These are phyloP conservation scores for Podarcis cretensis DNA, from an alignment of 2,113 vertebrate species.

Conservation along the genomic window DNA sequence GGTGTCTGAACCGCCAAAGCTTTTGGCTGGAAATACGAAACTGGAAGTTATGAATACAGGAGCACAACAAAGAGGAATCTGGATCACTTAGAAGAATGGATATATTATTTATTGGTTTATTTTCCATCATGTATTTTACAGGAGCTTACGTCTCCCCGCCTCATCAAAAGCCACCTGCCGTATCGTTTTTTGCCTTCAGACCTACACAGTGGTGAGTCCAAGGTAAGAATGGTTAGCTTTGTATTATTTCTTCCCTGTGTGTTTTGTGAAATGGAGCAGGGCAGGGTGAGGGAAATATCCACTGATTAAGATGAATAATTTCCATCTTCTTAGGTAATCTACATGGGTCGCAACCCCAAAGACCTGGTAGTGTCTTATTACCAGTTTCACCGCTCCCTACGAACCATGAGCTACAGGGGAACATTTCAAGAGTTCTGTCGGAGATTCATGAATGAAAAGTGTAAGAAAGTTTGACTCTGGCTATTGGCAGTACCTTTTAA, in stretches of 20 bases:
- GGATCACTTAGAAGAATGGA: not conserved
- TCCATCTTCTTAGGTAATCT: constrained; percentile 86
- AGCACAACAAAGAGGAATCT: not conserved
- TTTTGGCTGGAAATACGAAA: not conserved
- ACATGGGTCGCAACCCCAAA: constrained; percentile 99
- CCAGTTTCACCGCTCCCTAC: constrained; percentile 96
- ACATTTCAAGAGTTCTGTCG: constrained; percentile 98
- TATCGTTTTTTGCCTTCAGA: constrained; percentile 94
- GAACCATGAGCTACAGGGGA: constrained; percentile 99
- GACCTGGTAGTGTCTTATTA: constrained; percentile 98
- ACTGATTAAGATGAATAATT: not conserved
- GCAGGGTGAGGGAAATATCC: not conserved
- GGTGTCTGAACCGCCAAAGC: not conserved
- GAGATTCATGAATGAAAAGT: constrained; percentile 96
- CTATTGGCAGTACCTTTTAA: constrained; percentile 24
- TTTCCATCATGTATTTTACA: constrained; percentile 61
- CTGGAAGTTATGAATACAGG: not conserved
- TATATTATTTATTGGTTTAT: not conserved
- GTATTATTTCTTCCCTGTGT: not conserved
- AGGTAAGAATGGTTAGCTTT: constrained; percentile 77
- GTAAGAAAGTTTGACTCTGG: constrained; percentile 78
- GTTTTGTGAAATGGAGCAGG: constrained; percentile 3
- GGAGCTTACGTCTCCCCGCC: constrained; percentile 95
- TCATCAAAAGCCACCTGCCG: constrained; percentile 98
- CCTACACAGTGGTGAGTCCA: constrained; percentile 93